Percentiles rank a stretch among this genome's conserved stretches.
phyloP scores from a whole-genome alignment of 2,888 invertebrate species.

The Conomelus anceps region DNA sequence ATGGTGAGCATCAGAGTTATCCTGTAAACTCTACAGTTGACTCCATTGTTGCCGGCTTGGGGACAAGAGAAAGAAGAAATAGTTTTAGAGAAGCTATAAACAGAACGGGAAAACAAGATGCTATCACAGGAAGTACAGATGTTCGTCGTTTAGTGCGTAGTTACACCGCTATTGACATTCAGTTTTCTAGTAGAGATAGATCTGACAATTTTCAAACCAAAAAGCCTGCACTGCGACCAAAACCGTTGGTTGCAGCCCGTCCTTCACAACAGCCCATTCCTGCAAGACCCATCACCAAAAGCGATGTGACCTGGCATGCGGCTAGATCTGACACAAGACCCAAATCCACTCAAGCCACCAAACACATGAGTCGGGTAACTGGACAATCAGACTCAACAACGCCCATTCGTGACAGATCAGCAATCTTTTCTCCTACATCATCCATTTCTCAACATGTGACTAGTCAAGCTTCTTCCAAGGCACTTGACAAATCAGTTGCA shows the following conservation, averaged over 20 bases:
- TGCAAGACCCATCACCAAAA: not conserved
- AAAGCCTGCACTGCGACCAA: conserved; percentile 18
- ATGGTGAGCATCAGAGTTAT: conserved; percentile 19
- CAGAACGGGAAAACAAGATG: conserved; percentile 33
- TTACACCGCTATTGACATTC: conserved; percentile 28
- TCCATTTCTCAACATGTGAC: not conserved
- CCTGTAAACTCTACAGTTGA: conserved; percentile 13
- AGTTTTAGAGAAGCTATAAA: conserved; percentile 40
- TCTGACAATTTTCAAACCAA: not conserved
- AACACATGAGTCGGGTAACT: not conserved
- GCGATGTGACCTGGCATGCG: not conserved
- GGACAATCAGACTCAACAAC: not conserved
- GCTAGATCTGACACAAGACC: not conserved
- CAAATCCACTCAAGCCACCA: not conserved
- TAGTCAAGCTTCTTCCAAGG: not conserved
- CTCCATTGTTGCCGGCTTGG: conserved; percentile 26
- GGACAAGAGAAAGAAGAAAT: conserved; percentile 38
- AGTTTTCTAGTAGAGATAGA: not conserved
- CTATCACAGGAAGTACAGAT: conserved; percentile 13
- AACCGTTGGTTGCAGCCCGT: not conserved
- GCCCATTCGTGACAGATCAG: not conserved
- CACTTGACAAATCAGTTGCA: not conserved
- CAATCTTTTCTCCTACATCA: not conserved
- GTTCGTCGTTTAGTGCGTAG: conserved; percentile 28
- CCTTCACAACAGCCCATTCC: not conserved